Conservation (phyloP, 2,797 vertebrate species). For the Lophotriccus pileatus region DNA sequence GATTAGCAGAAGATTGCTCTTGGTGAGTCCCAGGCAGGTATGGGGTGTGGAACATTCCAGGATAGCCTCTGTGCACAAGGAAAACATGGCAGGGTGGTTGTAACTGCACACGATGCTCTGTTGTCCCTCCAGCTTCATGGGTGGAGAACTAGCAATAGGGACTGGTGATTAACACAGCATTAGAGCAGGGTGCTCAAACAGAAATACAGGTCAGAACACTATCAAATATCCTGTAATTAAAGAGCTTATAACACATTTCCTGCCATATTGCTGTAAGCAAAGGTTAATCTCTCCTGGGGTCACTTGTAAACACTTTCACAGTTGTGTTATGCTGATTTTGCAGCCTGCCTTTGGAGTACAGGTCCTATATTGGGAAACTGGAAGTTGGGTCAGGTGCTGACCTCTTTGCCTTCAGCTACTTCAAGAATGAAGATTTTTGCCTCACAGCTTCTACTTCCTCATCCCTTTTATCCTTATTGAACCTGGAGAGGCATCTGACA, state of each 20-base stretch:
- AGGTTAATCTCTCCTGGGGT: not conserved
- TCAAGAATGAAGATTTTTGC: not conserved
- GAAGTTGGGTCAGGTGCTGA: not conserved
- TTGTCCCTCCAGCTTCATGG: not conserved
- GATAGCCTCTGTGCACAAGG: fast-evolving
- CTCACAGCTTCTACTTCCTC: not conserved
- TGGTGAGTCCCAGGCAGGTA: not conserved
- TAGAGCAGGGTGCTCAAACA: not conserved
- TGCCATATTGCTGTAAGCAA: not conserved
- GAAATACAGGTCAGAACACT: not conserved
- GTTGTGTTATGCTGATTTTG: not conserved
- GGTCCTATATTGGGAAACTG: not conserved
- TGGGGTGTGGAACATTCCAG: not conserved
- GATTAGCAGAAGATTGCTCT: not conserved
- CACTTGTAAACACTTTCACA: not conserved
- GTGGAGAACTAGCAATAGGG: not conserved
- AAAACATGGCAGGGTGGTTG: not conserved
- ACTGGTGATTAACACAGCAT: not conserved
- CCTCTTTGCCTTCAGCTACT: not conserved
- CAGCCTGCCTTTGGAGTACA: not conserved
- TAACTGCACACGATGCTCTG: not conserved
- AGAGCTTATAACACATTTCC: not conserved
- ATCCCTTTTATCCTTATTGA: not conserved
- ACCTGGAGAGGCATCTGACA: not conserved
- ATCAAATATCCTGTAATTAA: not conserved